These are phyloP conservation scores for Aleiodes sp. DNA, from an alignment of 1,140 invertebrate species.

Conservation along the genomic window DNA sequence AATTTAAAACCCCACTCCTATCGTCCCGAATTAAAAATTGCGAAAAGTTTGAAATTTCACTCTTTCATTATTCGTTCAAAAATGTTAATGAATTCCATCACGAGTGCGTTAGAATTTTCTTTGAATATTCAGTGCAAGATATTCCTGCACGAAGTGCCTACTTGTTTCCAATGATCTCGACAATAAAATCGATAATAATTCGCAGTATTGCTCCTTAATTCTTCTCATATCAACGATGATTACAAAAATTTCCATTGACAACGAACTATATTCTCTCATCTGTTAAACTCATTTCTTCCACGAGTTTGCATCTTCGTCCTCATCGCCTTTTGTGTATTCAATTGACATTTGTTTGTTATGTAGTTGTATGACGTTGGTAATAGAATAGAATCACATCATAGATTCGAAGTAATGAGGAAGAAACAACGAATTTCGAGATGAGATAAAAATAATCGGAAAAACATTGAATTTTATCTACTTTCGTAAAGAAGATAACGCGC, in stretches of 20 bases:
- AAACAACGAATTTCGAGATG: not conserved
- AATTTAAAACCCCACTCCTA: not conserved
- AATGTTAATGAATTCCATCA: too few relatives aligned
- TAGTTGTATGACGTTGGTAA: not conserved
- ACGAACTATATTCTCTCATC: not conserved
- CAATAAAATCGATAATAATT: conserved; percentile 21
- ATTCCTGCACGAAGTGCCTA: not conserved
- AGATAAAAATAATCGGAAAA: not conserved
- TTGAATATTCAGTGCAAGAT: conserved; percentile 22
- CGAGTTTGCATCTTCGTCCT: not conserved
- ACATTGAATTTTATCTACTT: too few relatives aligned
- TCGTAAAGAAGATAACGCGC: too few relatives aligned
- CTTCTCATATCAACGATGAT: not conserved
- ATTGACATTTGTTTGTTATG: not conserved
- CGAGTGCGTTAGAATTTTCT: not conserved
- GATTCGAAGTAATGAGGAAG: not conserved
- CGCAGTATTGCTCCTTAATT: not conserved
- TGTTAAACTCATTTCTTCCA: not conserved
- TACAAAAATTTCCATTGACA: conserved; percentile 26
- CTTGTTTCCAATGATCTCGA: not conserved
- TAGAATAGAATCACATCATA: not conserved
- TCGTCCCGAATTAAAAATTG: too few relatives aligned
- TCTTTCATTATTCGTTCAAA: too few relatives aligned
- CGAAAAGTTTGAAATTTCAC: too few relatives aligned
- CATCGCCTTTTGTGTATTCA: not conserved